phyloP scores from a whole-genome alignment of 1,140 invertebrate species.

The Achroia grisella region DNA sequence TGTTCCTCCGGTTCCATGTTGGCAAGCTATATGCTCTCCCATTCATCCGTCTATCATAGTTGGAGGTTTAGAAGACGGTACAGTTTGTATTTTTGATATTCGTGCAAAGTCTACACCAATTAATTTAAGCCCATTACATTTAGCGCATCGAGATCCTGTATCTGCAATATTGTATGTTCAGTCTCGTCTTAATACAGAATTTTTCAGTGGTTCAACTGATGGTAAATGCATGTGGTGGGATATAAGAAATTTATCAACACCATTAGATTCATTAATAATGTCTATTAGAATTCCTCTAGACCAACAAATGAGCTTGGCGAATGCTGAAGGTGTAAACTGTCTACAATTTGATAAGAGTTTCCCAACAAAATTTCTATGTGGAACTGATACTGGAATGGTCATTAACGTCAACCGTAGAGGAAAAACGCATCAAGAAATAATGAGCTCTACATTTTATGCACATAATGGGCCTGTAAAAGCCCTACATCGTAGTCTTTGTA shows the following conservation, averaged over 20 bases:
- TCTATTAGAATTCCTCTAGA: constrained; percentile 78
- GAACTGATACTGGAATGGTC: constrained; percentile 82
- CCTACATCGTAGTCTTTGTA: constrained; percentile 87
- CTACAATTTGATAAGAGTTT: constrained; percentile 90
- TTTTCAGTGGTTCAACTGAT: constrained; percentile 90
- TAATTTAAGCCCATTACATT: constrained; percentile 67
- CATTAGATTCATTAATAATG: constrained; percentile 78
- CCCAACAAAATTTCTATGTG: constrained; percentile 81
- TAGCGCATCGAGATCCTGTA: constrained; percentile 82
- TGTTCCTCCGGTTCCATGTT: constrained; percentile 77
- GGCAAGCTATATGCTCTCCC: constrained; percentile 87
- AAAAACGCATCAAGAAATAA: constrained; percentile 82
- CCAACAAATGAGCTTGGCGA: constrained; percentile 73
- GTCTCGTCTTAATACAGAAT: constrained; percentile 85
- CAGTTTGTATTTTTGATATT: constrained; percentile 85
- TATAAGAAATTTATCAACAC: constrained; percentile 81
- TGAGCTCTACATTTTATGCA: constrained; percentile 72
- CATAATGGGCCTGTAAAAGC: constrained; percentile 87
- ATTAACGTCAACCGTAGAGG: constrained; percentile 85
- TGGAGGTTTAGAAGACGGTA: constrained; percentile 87
- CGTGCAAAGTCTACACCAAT: constrained; percentile 76
- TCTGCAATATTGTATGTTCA: constrained; percentile 81
- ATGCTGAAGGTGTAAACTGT: constrained; percentile 81
- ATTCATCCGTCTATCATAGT: constrained; percentile 85
- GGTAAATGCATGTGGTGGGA: constrained; percentile 90